Base-by-base conservation (phyloP, 2,888 invertebrate genomes). In the Caradrina kadenii region DNA sequence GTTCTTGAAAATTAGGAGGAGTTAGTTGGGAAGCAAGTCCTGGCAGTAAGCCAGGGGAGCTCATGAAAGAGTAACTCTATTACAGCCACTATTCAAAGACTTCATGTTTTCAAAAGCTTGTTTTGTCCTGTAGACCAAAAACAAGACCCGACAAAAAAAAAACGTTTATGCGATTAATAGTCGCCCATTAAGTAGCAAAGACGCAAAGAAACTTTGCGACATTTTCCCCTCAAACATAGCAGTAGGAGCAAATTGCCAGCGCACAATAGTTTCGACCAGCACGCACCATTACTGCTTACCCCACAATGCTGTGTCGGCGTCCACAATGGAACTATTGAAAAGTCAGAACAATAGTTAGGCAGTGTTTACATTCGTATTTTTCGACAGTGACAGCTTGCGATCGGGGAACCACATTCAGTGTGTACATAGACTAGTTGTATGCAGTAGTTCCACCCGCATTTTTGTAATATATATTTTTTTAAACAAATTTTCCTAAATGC, bases 321-420 rank as follows among this genome's bases (percentile, higher is more conserved):
- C 73, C 80, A 84, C 83, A 82, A 82, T 84, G 65, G 91, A 77
- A 86, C 86, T 88, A 92, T 93, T 91, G 91, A 92, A 91, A 91
- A 78, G 80, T 83, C 83, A 76, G 88, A 89, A 93, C 93, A 93
- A 93, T 92, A 89, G 91, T 88, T 87, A 87, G 87, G 87, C 86
- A 71, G 81, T 88, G 93, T 92, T 89, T 91, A 90, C 90, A 91
- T 88, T 82, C 84, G 77, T 81, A 77, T 86, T 86, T 83, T 86
- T 86, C 75, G 78, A 78, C 78, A 67, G 76, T 75, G 89, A 86
- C 90, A 91, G 90, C 87, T 88, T 88, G 90, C 82, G 63, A 77
- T 74, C 87, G 88, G 58, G 73, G 59, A 67, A 64, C 58, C 67
- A 59, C 59, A 63, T 61, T 64, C 42, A 7, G 39, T 48, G n/a